Conservation (phyloP, 2,888 invertebrate species). For the Autographa gamma region DNA sequence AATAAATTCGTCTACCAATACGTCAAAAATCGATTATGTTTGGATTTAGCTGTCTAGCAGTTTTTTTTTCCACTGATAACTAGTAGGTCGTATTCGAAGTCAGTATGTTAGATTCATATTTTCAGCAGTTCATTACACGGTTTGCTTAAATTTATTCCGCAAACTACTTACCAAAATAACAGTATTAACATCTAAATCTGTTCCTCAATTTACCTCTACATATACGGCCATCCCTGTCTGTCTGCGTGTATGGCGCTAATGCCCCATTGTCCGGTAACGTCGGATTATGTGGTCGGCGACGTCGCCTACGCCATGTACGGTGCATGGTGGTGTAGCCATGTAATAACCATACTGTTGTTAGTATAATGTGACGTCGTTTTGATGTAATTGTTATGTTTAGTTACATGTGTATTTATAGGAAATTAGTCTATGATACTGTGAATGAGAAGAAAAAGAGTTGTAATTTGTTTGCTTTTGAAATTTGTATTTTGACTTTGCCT, state of each 20-base stretch:
- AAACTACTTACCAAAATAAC: not conserved
- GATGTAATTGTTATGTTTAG: conserved; percentile 2
- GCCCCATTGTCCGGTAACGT: conserved; percentile 37
- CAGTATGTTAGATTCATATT: too few relatives aligned
- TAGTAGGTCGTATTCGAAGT: too few relatives aligned
- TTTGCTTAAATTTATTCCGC: not conserved
- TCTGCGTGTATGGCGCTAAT: conserved; percentile 36
- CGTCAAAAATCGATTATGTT: too few relatives aligned
- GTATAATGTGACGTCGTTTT: too few relatives aligned
- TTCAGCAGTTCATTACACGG: too few relatives aligned
- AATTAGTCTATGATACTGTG: not conserved
- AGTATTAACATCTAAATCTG: not conserved
- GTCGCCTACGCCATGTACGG: conserved; percentile 25
- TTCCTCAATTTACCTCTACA: not conserved
- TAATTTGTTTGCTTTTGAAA: too few relatives aligned
- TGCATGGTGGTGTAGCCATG: not conserved
- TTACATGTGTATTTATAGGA: not conserved
- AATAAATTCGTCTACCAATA: too few relatives aligned
- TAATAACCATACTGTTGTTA: not conserved
- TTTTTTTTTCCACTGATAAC: too few relatives aligned
- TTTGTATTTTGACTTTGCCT: too few relatives aligned
- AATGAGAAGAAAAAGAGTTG: too few relatives aligned
- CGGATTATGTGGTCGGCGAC: conserved; percentile 32
- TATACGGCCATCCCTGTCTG: conserved; percentile 21
- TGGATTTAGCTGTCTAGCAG: too few relatives aligned